Evolutionary conservation across 2,797 vertebrate genomes (phyloP), one percentile per base, ranked within the genome.

Genomic region (Neosilurus hyrtlii): DNA sequence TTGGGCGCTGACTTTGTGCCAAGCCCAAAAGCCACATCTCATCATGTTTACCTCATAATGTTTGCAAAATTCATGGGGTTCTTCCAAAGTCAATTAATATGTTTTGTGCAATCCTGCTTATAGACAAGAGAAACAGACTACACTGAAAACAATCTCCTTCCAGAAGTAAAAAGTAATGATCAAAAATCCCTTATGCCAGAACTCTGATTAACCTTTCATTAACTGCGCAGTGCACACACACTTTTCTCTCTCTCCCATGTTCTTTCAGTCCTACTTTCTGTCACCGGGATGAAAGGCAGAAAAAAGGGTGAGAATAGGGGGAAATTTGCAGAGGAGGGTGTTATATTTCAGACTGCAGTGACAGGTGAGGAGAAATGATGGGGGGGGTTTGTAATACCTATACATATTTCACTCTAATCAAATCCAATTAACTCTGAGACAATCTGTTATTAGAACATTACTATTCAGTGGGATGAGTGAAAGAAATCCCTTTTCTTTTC

Each of bases 301-400:
- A 62, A 61, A 49, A 76, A 22, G 18, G 52, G 73, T 61, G 30
- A 59, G 56, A 66, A 61, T 66, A 72, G 63, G 79, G 77, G 49
- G 22, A 63, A 61, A 52, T 66, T 63, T 63, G 61, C 74, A 76
- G 74, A 62, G 35, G 57, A 76, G 57, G 74, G 74, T 76, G 74
- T 76, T 37, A 76, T 20, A 76, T 43, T 37, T 61, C 30, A 14
- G 73, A 76, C 73, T 59, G 73, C 30, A 76, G 26, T 43, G 57
- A 76, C 56, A 77, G 75, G 59, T 62, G 74, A 76, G 22, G 57
- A 61, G 57, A 74, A 20, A 20, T 15, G 71, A 74, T 5, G 9
- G 8, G 24, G 30, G 20, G 11, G 35, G 8, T 26, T 18, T 51
- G 14, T 9, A 77, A 14, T 62, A 61, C 12, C 22, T 62, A 43